Percentiles rank a stretch among this genome's conserved stretches.
These are phyloP conservation scores for Oryzias sinensis DNA, from an alignment of 2,797 vertebrate species.

Conservation along the genomic window DNA sequence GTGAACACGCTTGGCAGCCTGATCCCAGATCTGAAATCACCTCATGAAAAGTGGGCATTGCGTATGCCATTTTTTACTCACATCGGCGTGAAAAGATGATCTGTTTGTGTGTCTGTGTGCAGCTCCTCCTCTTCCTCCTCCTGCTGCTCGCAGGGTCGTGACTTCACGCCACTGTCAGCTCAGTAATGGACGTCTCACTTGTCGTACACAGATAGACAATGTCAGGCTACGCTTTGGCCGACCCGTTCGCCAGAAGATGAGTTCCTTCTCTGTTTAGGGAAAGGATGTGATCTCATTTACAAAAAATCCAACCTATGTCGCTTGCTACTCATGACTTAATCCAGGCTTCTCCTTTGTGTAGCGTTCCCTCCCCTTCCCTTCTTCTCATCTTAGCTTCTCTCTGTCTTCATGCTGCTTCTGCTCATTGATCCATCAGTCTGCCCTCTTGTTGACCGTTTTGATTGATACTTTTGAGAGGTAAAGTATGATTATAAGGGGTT, in stretches of 20 bases:
- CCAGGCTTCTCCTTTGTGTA: constrained; percentile 82
- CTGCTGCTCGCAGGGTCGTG: constrained; percentile 43
- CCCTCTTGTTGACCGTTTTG: not conserved
- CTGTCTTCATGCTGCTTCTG: constrained; percentile 22
- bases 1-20: no score
- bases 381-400: constrained; percentile 61
- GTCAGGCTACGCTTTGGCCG: constrained; percentile 43
- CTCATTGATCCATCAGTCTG: not conserved
- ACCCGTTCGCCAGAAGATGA: constrained; percentile 72
- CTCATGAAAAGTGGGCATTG: no score
- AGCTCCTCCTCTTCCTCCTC: constrained; percentile 60
- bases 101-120: constrained; percentile 21
- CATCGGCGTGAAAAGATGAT: no score
- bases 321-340: constrained; percentile 87
- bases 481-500: no score
- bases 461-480: no score
- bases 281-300: constrained; percentile 92
- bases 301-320: constrained; percentile 90
- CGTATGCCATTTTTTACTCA: no score
- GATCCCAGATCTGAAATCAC: no score
- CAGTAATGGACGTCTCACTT: constrained; percentile 62
- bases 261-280: constrained; percentile 82
- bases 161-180: constrained; percentile 58
- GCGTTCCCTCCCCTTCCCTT: constrained; percentile 64
- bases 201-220: constrained; percentile 52